Base-by-base conservation (phyloP, 2,888 invertebrate genomes). In the Carterocephalus palaemon region DNA sequence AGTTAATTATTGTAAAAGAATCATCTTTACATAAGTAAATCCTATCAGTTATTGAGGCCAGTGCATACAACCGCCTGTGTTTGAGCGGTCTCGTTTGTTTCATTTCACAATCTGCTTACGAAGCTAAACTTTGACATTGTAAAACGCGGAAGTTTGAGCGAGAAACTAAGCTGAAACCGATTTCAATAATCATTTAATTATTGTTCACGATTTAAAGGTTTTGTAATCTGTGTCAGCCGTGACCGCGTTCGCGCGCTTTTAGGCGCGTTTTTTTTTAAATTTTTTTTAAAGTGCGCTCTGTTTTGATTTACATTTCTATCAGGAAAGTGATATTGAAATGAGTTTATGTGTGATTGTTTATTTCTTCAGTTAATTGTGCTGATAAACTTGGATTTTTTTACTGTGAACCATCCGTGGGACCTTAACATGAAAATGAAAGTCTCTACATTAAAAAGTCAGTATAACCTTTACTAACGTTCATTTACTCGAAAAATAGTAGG, bases 201-300 rank as follows among this genome's bases (percentile, higher is more conserved):
- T 37, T 45, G 37, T 38, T 22, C 31, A 23, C 31, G 38, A 31
- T 45, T 36, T 16, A 42, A 13, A 26, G 24, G n/a, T 28, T 36
- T 29, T 29, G 22, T 31, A 10, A 43, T 43, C 43, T 29, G 43
- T 36, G 9, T 13, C 5, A 26, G 42, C 28, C 19, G 16, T 12
- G 66, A 70, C 71, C 72, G 68, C 60, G 66, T 70, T 66, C 64
- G 61, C 57, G 55, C 54, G 49, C 48, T 45, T 72, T 67, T 63
- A 60, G 56, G 54, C 52, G 50, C 48, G 47, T n/a, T n/a, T n/a
- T n/a, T n/a, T n/a, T n/a, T n/a, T 47, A 49, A 37, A 47, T 57
- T 53, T 54, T 61, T 52, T 54, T 49, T 53, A n/a, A n/a, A n/a
- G n/a, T n/a, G 36, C 42, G 50, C 52, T 46, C 23, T 36, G 47